Evolutionary conservation across 2,113 vertebrate genomes (phyloP).

Genomic region (Parus major): DNA sequence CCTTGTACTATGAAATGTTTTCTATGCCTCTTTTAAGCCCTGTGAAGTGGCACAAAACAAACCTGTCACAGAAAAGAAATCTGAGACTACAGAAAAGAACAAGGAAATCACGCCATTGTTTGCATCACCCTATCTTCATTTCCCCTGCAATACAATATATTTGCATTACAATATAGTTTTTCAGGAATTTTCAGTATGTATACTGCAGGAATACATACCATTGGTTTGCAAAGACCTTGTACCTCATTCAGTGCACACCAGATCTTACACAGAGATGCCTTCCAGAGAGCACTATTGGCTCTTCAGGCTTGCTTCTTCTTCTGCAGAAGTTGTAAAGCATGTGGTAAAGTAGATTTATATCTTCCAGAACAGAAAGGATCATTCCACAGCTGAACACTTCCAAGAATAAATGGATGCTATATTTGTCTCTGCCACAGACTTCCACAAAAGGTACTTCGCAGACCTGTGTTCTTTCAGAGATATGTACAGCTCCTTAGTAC

Average conservation of each 20-base stretch:
- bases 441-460: not conserved
- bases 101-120: not conserved
- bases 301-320: not conserved
- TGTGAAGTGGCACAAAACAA: not conserved
- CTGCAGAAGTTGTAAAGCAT: not conserved
- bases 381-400: not conserved
- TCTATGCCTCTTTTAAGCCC: not conserved
- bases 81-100: not conserved
- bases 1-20: not conserved
- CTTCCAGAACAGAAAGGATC: slow-evolving; percentile 8
- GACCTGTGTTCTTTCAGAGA: not conserved
- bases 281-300: not conserved
- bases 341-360: not conserved
- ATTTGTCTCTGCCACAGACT: slow-evolving; percentile 3
- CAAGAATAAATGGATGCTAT: slow-evolving; percentile 23
- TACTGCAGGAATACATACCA: not conserved
- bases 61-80: not conserved
- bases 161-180: not conserved
- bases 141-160: not conserved
- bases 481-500: not conserved
- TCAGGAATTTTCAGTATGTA: not conserved
- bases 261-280: not conserved
- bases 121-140: not conserved
- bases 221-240: not conserved
- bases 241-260: not conserved